Percentiles rank a stretch among this genome's conserved stretches.
phyloP scores from a whole-genome alignment of 2,113 vertebrate species.

The Tenrec ecaudatus region DNA sequence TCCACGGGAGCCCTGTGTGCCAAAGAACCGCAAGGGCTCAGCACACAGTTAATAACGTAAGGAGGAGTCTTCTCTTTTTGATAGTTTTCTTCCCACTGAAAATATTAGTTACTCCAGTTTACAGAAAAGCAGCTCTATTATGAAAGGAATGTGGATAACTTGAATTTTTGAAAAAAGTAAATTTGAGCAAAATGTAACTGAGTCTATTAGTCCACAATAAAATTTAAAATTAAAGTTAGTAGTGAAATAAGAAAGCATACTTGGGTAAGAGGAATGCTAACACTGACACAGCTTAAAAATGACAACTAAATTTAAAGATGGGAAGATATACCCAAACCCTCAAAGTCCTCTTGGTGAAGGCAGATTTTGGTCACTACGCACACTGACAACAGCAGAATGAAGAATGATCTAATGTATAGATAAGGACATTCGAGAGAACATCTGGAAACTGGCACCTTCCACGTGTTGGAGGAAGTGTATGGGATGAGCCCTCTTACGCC shows the following conservation, averaged over 20 bases:
- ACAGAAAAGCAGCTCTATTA: slow-evolving; percentile 35
- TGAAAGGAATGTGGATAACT: slow-evolving; percentile 13
- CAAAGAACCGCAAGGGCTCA: neutral
- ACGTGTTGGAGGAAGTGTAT: neutral
- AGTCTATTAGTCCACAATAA: neutral
- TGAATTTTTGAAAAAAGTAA: neutral
- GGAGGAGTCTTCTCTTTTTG: neutral
- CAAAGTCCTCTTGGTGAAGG: neutral
- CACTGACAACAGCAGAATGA: neutral
- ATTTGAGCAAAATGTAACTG: slow-evolving; percentile 23
- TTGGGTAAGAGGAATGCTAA: neutral
- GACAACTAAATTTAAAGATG: slow-evolving; percentile 17
- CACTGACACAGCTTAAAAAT: slow-evolving; percentile 26
- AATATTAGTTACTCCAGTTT: slow-evolving; percentile 35
- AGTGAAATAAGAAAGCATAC: neutral
- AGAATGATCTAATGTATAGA: neutral
- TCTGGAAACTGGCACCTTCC: neutral
- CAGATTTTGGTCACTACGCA: slow-evolving; percentile 24
- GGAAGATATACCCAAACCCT: neutral
- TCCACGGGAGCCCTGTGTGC: neutral
- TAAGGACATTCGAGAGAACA: neutral
- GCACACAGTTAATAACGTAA: neutral
- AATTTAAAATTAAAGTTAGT: slow-evolving; percentile 8
- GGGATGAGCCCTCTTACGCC: neutral
- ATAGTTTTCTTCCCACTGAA: neutral